phyloP scores from a whole-genome alignment of 2,113 vertebrate species.

The Hippocampus abdominalis region DNA sequence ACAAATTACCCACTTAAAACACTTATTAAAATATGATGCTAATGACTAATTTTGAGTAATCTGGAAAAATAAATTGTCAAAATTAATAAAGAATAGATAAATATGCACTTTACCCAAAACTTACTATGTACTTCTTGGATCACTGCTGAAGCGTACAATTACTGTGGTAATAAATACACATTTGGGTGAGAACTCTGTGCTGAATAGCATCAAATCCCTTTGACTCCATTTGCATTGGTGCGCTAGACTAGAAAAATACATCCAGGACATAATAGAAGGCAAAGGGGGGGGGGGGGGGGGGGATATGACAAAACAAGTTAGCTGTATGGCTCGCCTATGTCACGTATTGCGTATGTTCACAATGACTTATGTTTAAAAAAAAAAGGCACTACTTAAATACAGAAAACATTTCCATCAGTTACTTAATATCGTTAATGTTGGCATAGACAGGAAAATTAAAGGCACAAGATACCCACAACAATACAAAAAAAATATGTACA shows the following conservation, averaged over 20 bases:
- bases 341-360: slow-evolving; percentile 24
- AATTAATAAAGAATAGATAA: slow-evolving; percentile 15
- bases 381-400: slow-evolving; percentile 61
- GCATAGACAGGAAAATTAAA: background rate
- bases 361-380: slow-evolving; percentile 21
- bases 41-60: slow-evolving; percentile 17
- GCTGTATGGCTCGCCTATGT: slow-evolving; percentile 25
- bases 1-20: background rate
- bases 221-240: slow-evolving; percentile 26
- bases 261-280: background rate
- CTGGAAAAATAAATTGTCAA: slow-evolving; percentile 26
- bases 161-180: slow-evolving; percentile 39
- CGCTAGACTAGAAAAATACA: slow-evolving; percentile 2
- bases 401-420: slow-evolving; percentile 6
- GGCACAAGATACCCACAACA: background rate
- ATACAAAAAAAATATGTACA: background rate
- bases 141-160: slow-evolving; percentile 24
- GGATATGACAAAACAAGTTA: background rate
- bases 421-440: background rate
- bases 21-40: background rate
- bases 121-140: slow-evolving; percentile 5
- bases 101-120: background rate
- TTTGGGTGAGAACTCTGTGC: slow-evolving; percentile 66
- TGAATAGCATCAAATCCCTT: slow-evolving; percentile 45
- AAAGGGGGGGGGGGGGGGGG: slow-evolving; percentile 1